Evolutionary conservation across 2,113 vertebrate genomes (phyloP).

Genomic region (Paratilapia polleni): DNA sequence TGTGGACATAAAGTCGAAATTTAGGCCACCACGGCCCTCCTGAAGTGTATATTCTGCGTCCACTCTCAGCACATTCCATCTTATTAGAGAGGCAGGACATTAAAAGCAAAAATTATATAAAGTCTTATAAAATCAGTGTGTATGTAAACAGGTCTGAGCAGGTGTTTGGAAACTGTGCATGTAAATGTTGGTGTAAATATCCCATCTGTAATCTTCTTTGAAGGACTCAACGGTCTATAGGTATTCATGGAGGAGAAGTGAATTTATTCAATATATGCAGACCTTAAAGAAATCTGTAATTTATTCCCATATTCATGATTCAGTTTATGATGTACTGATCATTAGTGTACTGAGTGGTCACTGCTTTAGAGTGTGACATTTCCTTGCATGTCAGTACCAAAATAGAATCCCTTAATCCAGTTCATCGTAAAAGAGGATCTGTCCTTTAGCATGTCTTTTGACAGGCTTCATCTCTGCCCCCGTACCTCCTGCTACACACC

Average conservation of each 20-base stretch:
- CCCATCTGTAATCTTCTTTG: background rate
- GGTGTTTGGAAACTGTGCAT: background rate
- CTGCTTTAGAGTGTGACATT: background rate
- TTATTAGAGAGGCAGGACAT: slow-evolving; percentile 5
- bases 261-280: background rate
- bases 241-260: background rate
- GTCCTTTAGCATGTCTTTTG: slow-evolving; percentile 36
- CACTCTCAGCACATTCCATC: slow-evolving; percentile 62
- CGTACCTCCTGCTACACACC: background rate
- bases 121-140: background rate
- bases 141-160: background rate
- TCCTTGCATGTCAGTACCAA: slow-evolving; percentile 31
- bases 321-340: background rate
- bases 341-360: background rate
- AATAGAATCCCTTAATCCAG: slow-evolving; percentile 62
- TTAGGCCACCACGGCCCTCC: slow-evolving; percentile 35
- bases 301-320: background rate
- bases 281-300: background rate
- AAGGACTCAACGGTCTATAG: background rate
- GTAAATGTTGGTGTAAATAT: background rate
- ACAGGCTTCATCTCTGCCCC: slow-evolving; percentile 15
- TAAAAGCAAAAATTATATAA: background rate
- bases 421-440: slow-evolving; percentile 61
- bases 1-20: background rate
- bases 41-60: background rate